phyloP scores from a whole-genome alignment of 1,140 invertebrate species.

The Macrobrachium nipponense region DNA sequence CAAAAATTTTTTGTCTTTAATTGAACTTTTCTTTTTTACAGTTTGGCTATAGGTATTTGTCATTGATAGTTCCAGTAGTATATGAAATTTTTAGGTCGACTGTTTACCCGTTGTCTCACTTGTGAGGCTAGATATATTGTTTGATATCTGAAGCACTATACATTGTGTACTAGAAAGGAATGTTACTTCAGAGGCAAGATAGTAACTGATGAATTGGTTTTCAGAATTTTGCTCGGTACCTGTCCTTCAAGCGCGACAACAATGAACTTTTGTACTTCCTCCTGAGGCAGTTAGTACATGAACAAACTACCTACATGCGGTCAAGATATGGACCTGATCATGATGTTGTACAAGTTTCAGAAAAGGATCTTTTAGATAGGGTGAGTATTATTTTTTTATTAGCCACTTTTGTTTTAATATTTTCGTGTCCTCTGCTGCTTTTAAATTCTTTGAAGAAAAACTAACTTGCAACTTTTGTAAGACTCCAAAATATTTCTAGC shows the following conservation, averaged over 20 bases:
- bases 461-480: not conserved
- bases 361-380: slow-evolving; percentile 90
- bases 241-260: slow-evolving; percentile 95
- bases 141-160: not conserved
- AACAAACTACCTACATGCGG: slow-evolving; percentile 88
- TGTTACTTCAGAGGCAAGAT: not conserved
- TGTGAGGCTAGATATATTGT: not conserved
- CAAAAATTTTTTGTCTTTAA: no score
- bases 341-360: slow-evolving; percentile 85
- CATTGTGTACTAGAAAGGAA: no score
- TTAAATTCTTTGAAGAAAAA: not conserved
- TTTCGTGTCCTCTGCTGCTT: not conserved
- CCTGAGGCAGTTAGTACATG: slow-evolving; percentile 91
- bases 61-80: no score
- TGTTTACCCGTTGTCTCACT: no score
- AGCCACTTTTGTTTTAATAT: not conserved
- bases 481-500: not conserved
- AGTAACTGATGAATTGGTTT: slow-evolving; percentile 65
- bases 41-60: no score
- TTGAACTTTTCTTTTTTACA: no score
- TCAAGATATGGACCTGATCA: slow-evolving; percentile 81
- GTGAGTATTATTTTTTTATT: slow-evolving; percentile 70
- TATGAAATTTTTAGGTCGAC: no score
- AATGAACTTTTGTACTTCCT: slow-evolving; percentile 96
- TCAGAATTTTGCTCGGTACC: slow-evolving; percentile 92